Base-by-base conservation (phyloP, 1,140 invertebrate genomes). In the Coptotermes formosanus region DNA sequence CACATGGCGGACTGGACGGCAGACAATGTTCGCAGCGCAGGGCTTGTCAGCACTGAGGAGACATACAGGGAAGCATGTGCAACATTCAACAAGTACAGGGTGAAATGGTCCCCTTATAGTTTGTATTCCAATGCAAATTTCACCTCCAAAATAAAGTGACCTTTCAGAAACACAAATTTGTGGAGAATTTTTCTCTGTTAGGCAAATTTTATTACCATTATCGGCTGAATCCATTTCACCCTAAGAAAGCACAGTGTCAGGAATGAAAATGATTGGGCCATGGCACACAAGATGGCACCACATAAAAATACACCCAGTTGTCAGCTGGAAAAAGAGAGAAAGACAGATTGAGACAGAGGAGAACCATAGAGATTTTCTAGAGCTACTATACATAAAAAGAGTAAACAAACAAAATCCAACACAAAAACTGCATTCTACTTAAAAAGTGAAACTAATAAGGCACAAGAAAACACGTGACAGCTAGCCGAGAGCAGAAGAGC, bases 41-140 rank as follows among this genome's bases (percentile, higher is more conserved):
- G 89, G 88, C 88, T 89, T 89, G 88, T 88, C 88, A 89, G 88
- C 88, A 86, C 83, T 86, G 86, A 82, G 86, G 48, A 88, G 87
- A 86, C 82, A 87, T n/a, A 30, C n/a, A 82, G 86, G 87, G 45
- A 52, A 59, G 55, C 82, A 85, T 83, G 81, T 85, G 55, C n/a
- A 85, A 85, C 59, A 86, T 55, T 69, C 85, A 44, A 84, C 83
- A 84, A 52, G 83, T 52, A 45, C 43, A 45, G 83, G 48, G 83
- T 52, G 45, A 52, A 55, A 44, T 59, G 32, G 16, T 85, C n/a
- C 64, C 64, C 52, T 55, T 55, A 1, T 55, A 21, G 3, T 55
- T 21, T 21, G 19, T 55, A 55, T 55, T 16, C 16, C 19, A 19
- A 55, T 19, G 52, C 6, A 55, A 55, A 55, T 21, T 4, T 19